Percentiles rank a stretch among this genome's conserved stretches.
Conservation (phyloP, 2,888 invertebrate genomes). For the Galerucella calmariensis region DNA sequence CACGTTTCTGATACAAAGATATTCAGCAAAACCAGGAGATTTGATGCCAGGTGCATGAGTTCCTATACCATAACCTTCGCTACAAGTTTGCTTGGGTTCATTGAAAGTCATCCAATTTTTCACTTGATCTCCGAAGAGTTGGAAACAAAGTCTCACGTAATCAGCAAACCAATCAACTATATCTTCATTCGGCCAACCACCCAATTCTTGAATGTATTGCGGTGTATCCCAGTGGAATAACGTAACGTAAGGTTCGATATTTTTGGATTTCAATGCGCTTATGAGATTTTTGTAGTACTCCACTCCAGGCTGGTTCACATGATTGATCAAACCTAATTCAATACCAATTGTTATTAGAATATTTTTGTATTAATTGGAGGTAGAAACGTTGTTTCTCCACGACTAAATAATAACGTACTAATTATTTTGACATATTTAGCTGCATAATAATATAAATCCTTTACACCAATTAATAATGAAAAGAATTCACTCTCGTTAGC, state of each 20-base stretch:
- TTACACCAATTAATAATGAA: no score
- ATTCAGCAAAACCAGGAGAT: slow-evolving; percentile 59
- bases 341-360: no score
- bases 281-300: slow-evolving; percentile 43
- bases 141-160: slow-evolving; percentile 50
- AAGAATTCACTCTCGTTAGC: no score
- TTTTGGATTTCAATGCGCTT: slow-evolving; percentile 7
- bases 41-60: slow-evolving; percentile 23
- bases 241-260: slow-evolving; percentile 34
- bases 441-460: no score
- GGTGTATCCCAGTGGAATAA: slow-evolving; percentile 31
- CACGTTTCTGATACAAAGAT: slow-evolving; percentile 68
- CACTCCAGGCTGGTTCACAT: slow-evolving; percentile 43
- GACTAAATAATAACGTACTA: no score
- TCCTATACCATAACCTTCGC: slow-evolving; percentile 39
- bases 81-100: slow-evolving; percentile 48
- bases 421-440: no score
- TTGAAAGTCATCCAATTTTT: slow-evolving; percentile 53
- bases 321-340: slow-evolving; percentile 63
- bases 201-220: slow-evolving; percentile 30
- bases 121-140: slow-evolving; percentile 49
- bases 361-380: no score
- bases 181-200: slow-evolving; percentile 47
- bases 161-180: slow-evolving; percentile 47
- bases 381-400: no score